Conservation (phyloP, 1,140 invertebrate species). For the Subanguina moxae region DNA sequence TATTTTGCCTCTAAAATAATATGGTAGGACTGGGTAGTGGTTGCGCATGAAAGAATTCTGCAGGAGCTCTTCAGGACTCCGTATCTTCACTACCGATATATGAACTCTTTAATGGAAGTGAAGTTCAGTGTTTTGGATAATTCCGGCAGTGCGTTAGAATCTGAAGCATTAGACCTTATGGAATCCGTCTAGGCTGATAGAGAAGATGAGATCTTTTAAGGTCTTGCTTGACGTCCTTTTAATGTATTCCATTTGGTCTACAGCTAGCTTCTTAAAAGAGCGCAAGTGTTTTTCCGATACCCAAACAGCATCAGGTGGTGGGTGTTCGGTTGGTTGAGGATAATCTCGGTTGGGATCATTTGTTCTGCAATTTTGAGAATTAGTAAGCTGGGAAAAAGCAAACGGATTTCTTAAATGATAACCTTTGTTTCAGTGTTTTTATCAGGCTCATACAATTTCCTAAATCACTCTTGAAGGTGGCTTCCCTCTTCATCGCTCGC, state of each 20-base stretch:
- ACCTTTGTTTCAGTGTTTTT: conserved; percentile 11
- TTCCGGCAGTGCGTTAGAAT: no score
- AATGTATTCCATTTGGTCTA: neutral
- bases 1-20: no score
- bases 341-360: conserved; percentile 16
- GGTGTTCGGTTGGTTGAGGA: conserved; percentile 5
- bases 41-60: no score
- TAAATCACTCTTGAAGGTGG: conserved; percentile 15
- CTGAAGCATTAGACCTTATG: neutral
- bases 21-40: no score
- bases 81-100: no score
- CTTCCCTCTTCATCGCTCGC: conserved; percentile 22
- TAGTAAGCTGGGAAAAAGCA: neutral
- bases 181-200: neutral
- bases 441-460: neutral
- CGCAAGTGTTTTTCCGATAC: conserved; percentile 23
- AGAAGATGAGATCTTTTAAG: neutral
- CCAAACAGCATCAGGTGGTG: conserved; percentile 25
- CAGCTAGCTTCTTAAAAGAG: conserved; percentile 16
- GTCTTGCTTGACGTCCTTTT: neutral
- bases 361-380: conserved; percentile 13
- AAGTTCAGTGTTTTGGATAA: no score
- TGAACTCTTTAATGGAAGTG: no score
- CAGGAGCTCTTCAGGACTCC: no score
- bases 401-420: neutral